Evolutionary conservation across 2,113 vertebrate species (phyloP), one percentile per base, ranked within the genome.

Genomic region (Ptilorrhoa leucosticta): DNA sequence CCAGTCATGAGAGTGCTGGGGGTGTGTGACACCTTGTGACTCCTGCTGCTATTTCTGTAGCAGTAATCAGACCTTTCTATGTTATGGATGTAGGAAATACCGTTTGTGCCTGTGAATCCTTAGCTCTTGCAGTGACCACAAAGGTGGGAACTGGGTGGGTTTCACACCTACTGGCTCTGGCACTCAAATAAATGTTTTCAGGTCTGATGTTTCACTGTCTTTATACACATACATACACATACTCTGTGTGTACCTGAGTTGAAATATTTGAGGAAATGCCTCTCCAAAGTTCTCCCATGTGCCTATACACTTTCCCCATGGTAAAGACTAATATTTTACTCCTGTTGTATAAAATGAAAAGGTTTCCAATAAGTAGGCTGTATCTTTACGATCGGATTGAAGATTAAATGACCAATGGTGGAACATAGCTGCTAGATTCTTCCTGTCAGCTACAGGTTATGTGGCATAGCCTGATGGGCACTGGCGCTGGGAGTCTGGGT

Each of bases 201-300:
- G 14, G 22, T 66, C 30, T 71, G 11, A 1, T 4, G 68, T 82
- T 75, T 82, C 50, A 31, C 7, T 80, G 39, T 54, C 21, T 85
- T 65, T 86, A 18, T 27, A 54, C 8, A 16, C 5, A 20, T 27
- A 27, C 2, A 5, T 30, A 33, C 0, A 1, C 15, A 31, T 15
- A 58, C 4, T 47, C 66, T 1, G 0, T 0, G 0, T 56, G 8
- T 35, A 19, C 12, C 19, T 48, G 14, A 28, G 30, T 10, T 26
- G 13, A 54, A 70, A 30, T 81, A 71, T 47, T 68, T 51, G 31
- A 87, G 17, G 40, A 28, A 76, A 20, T 13, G 2, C 1, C 11
- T 27, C n/a, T 81, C 23, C 45, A 28, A 42, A 58, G 14, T 15
- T 84, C 40, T 84, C 35, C 27, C 13, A 5, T 11, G 2, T 31